Base-by-base conservation (phyloP, 2,797 vertebrate genomes). In the Acanthurus tractus region DNA sequence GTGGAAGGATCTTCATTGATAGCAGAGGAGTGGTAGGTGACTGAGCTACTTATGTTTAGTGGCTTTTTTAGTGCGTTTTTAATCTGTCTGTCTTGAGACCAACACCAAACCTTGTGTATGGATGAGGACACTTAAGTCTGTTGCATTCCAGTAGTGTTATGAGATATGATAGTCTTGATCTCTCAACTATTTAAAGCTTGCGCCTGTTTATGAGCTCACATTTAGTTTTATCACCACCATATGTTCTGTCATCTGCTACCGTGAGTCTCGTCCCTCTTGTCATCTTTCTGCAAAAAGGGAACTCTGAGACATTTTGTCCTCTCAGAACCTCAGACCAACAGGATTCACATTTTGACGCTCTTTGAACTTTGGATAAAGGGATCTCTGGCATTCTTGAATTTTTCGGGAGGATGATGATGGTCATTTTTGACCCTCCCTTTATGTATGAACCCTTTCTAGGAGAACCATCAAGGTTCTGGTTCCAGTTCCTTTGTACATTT, bases 361-460 rank as follows among this genome's bases (percentile, higher is more conserved):
- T 81, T 84, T 78, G 22, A 74, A 83, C 78, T 87, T 81, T 77
- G 72, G 62, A 79, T 70, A 80, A 86, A 86, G 69, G 79, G 81
- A 87, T 80, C 58, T 83, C 74, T 85, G 79, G 45, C 75, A 84
- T 80, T 91, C 75, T 83, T 85, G 74, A 81, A 84, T 77, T 58
- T 46, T 57, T 76, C 40, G 2, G 45, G 67, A 55, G 57, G 49
- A 69, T 36, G 34, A 25, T 62, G 42, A 34, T 42, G 42, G 49
- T 64, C 3, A 17, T 40, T 85, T 71, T 73, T 62, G 63, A 68
- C 64, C 74, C 74, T 79, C 75, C 63, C 38, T 34, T 52, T 42
- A 46, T 75, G 10, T 80, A 62, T 23, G 56, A 78, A 40, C 49
- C 49, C 42, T 76, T 77, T 79, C 76, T 36, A 79, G 54, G 78